Evolutionary conservation across 2,113 vertebrate genomes (phyloP).

Genomic region (Anoura caudifer): DNA sequence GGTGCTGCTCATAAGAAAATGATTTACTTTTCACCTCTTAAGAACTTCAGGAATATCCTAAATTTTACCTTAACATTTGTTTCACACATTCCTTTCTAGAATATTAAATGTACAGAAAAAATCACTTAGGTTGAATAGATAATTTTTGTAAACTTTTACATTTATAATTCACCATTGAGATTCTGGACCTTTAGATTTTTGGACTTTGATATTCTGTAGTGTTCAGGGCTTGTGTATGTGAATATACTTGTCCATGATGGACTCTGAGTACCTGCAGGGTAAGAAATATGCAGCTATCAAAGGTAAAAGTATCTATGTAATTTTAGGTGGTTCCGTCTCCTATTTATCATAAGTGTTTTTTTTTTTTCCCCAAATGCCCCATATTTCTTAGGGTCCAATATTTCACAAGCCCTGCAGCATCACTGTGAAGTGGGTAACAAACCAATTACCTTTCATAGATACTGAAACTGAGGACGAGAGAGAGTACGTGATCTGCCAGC

Average conservation of each 20-base stretch:
- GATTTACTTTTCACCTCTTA: slow-evolving; percentile 5
- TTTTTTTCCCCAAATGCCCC: background rate
- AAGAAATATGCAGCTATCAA: slow-evolving; percentile 42
- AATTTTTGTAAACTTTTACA: background rate
- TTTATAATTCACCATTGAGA: background rate
- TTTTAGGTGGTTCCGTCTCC: slow-evolving; percentile 41
- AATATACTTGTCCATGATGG: slow-evolving; percentile 37
- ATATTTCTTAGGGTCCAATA: slow-evolving; percentile 42
- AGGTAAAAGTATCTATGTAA: slow-evolving; percentile 35
- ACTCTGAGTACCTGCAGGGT: background rate
- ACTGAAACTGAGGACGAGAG: slow-evolving; percentile 38
- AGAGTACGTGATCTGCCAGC: slow-evolving; percentile 11
- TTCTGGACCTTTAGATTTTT: slow-evolving; percentile 36
- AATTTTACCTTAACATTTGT: slow-evolving; percentile 12
- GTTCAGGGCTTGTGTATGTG: background rate
- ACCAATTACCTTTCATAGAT: slow-evolving; percentile 56
- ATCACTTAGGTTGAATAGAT: slow-evolving; percentile 9
- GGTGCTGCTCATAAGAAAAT: slow-evolving; percentile 8
- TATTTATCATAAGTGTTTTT: slow-evolving; percentile 18
- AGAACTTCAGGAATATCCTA: background rate
- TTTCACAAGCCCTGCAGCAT: slow-evolving; percentile 37
- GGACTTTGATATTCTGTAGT: slow-evolving; percentile 31
- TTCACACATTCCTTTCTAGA: slow-evolving; percentile 18
- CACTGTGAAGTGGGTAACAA: slow-evolving; percentile 40
- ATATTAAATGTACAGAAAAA: slow-evolving; percentile 36